phyloP scores from a whole-genome alignment of 2,113 vertebrate genomes.

The Hydropotes inermis region DNA sequence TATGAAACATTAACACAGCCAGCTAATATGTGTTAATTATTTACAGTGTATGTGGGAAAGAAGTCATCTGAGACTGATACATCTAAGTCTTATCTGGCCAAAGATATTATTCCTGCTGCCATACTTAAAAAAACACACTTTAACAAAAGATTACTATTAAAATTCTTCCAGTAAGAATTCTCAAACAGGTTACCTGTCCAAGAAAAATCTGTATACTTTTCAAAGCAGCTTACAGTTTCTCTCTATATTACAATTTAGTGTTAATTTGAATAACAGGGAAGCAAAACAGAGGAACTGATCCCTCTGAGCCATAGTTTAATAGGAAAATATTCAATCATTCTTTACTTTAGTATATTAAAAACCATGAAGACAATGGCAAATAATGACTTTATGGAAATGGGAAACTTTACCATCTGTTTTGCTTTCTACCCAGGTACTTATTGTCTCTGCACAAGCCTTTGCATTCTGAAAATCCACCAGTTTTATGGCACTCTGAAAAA shows the following conservation, averaged over 20 bases:
- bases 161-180: neutral
- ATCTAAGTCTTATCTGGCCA: neutral
- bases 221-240: constrained; percentile 23
- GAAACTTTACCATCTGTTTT: constrained; percentile 86
- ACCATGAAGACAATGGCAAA: constrained; percentile 51
- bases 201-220: constrained; percentile 10
- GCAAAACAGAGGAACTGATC: neutral
- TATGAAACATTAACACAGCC: constrained; percentile 38
- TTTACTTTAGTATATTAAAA: constrained; percentile 59
- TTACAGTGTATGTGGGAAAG: constrained; percentile 55
- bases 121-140: neutral
- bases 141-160: constrained; percentile 32
- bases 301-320: constrained; percentile 5
- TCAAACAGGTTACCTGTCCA: neutral
- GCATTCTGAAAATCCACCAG: constrained; percentile 85
- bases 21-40: constrained; percentile 50
- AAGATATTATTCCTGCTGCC: neutral
- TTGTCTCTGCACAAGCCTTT: constrained; percentile 80
- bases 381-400: constrained; percentile 63
- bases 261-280: neutral
- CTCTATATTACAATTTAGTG: neutral
- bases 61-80: constrained; percentile 38
- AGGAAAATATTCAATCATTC: constrained; percentile 50
- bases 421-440: constrained; percentile 85
- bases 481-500: constrained; percentile 82